These are phyloP conservation scores for Symphodus melops DNA, from an alignment of 2,113 vertebrate genomes.

Conservation along the genomic window DNA sequence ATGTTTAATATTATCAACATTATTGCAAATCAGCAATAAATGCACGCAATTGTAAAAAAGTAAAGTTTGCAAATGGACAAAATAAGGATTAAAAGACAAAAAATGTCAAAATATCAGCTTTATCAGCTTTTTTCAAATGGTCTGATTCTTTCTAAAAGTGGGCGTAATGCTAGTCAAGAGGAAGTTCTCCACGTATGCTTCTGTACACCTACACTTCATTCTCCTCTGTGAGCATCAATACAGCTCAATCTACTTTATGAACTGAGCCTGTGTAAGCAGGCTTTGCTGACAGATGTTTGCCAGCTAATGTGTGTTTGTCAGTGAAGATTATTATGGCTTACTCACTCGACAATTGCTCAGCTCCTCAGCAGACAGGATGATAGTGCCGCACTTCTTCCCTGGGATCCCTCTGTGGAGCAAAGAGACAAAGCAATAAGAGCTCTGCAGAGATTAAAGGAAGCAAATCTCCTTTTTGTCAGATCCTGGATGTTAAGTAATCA, in stretches of 20 bases:
- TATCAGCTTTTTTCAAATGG: not conserved
- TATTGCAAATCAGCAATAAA: too few relatives aligned
- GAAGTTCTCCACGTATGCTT: not conserved
- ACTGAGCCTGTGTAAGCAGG: conserved; percentile 18
- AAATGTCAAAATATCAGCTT: not conserved
- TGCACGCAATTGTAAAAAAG: too few relatives aligned
- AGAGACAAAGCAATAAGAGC: conserved; percentile 37
- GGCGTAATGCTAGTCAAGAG: not conserved
- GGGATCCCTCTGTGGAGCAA: conserved; percentile 78
- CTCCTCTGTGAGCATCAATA: not conserved
- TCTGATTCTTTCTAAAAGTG: not conserved
- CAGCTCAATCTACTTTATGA: conserved; percentile 23
- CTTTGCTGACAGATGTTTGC: conserved; percentile 46
- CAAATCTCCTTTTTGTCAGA: conserved; percentile 6
- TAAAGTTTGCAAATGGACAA: too few relatives aligned
- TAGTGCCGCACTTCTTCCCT: conserved; percentile 83
- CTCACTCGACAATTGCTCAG: conserved; percentile 85
- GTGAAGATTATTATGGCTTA: conserved; percentile 50
- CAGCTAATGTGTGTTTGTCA: conserved; percentile 35
- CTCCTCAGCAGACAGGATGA: conserved; percentile 82
- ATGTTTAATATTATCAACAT: too few relatives aligned
- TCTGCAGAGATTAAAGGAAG: conserved; percentile 23
- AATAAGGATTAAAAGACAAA: too few relatives aligned
- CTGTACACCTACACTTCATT: not conserved
- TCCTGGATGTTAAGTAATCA: conserved; percentile 9